A percentile compares a stretch with the other conserved stretches of the same genome.
Conservation (phyloP, 2,113 vertebrate species). For the Phyllostomus hastatus region DNA sequence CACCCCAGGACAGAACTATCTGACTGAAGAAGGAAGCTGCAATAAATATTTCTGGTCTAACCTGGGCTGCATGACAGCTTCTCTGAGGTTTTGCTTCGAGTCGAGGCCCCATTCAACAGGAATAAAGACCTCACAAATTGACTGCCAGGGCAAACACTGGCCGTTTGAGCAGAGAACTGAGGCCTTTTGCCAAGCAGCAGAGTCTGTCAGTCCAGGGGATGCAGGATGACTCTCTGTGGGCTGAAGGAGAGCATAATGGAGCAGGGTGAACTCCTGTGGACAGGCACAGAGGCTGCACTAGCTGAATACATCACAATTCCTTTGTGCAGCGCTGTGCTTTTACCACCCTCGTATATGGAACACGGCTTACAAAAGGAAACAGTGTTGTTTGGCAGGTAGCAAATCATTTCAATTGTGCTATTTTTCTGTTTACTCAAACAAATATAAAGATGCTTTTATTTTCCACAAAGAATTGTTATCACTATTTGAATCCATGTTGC, state of each 20-base stretch:
- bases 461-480: slow-evolving; percentile 62
- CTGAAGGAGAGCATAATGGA: slow-evolving; percentile 17
- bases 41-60: slow-evolving; percentile 3
- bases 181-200: neutral
- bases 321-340: neutral
- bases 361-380: slow-evolving; percentile 40
- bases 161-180: neutral
- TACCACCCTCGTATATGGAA: neutral
- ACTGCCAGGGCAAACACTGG: slow-evolving; percentile 31
- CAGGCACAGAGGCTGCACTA: neutral
- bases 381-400: slow-evolving; percentile 50
- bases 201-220: neutral
- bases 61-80: neutral
- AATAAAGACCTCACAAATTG: slow-evolving; percentile 40
- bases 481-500: slow-evolving; percentile 57
- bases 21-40: neutral
- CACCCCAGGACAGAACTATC: neutral
- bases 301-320: neutral
- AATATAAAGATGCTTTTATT: slow-evolving; percentile 66
- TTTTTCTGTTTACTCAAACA: slow-evolving; percentile 73
- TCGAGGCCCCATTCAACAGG: neutral
- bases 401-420: slow-evolving; percentile 51
- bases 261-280: neutral
- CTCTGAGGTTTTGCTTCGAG: slow-evolving; percentile 19
- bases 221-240: neutral